Conservation (phyloP, 2,113 vertebrate genomes). For the Varanus salvator region DNA sequence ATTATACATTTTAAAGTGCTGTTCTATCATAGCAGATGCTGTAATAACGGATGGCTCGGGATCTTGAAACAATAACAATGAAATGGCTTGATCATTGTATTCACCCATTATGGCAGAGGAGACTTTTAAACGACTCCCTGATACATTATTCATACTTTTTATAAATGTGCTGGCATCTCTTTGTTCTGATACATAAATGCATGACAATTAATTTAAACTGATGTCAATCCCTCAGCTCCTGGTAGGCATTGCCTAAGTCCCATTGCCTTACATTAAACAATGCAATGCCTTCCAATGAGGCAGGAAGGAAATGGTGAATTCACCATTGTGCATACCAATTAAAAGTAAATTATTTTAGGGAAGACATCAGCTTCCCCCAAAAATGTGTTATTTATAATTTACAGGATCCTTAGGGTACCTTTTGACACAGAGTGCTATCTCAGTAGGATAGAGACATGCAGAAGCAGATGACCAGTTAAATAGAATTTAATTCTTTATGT, state of each 20-base stretch:
- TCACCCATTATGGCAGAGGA: constrained; percentile 50
- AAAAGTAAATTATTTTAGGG: constrained; percentile 68
- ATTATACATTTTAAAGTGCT: constrained; percentile 41
- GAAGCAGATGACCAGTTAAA: constrained; percentile 72
- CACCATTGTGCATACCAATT: constrained; percentile 65
- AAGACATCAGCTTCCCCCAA: constrained; percentile 43
- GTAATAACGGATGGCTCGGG: constrained; percentile 3
- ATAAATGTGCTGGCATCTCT: constrained; percentile 52
- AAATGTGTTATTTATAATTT: constrained; percentile 74
- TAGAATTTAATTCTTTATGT: constrained; percentile 77
- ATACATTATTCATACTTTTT: constrained; percentile 72
- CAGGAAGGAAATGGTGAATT: constrained; percentile 39
- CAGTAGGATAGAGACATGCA: constrained; percentile 50
- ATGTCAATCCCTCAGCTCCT: constrained; percentile 62
- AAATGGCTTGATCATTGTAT: constrained; percentile 58
- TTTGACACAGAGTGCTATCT: constrained; percentile 59
- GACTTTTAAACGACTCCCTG: constrained; percentile 57
- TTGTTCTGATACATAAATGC: constrained; percentile 71
- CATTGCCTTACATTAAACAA: constrained; percentile 48
- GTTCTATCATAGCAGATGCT: constrained; percentile 23
- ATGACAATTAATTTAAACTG: constrained; percentile 76
- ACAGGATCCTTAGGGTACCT: constrained; percentile 55
- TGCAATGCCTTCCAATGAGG: constrained; percentile 49
- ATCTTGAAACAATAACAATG: constrained; percentile 40
- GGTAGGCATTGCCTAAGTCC: background rate